Conservation (phyloP, 2,888 invertebrate genomes). For the Pristionchus exspectatus region DNA sequence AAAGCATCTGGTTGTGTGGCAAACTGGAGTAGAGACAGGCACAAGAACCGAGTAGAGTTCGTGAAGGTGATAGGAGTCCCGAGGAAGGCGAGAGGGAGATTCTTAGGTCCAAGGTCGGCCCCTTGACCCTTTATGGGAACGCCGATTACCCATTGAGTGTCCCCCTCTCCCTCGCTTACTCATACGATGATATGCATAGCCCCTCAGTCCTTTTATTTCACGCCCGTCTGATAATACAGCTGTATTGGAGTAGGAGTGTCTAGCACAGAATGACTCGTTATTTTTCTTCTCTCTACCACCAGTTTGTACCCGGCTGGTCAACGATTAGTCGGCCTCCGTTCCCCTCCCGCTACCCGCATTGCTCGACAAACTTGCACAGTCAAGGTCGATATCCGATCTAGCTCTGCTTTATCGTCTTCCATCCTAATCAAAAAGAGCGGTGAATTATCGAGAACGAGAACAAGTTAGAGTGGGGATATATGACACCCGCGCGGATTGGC, state of each 20-base stretch:
- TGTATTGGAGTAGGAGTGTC: neutral
- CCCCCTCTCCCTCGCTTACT: neutral
- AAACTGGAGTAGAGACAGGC: conserved; percentile 34
- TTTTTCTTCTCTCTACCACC: neutral
- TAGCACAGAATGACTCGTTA: neutral
- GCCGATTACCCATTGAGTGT: neutral
- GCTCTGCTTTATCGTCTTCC: conserved; percentile 39
- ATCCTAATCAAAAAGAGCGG: neutral
- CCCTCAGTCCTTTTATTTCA: no score
- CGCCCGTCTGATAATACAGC: no score
- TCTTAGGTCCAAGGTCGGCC: conserved; percentile 29
- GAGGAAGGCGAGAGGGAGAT: neutral
- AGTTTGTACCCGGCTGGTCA: conserved; percentile 34
- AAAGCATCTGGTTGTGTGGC: neutral
- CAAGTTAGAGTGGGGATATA: neutral
- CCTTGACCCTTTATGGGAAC: conserved; percentile 28
- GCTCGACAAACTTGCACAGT: conserved; percentile 19
- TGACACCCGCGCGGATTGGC: neutral
- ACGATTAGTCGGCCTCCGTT: neutral
- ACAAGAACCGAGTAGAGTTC: neutral
- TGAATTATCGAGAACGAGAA: neutral
- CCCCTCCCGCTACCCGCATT: neutral
- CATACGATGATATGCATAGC: neutral
- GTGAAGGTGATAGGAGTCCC: neutral
- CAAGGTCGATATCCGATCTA: conserved; percentile 22